These are phyloP conservation scores for Pelecanus crispus DNA, from an alignment of 2,113 vertebrate species.

Conservation along the genomic window DNA sequence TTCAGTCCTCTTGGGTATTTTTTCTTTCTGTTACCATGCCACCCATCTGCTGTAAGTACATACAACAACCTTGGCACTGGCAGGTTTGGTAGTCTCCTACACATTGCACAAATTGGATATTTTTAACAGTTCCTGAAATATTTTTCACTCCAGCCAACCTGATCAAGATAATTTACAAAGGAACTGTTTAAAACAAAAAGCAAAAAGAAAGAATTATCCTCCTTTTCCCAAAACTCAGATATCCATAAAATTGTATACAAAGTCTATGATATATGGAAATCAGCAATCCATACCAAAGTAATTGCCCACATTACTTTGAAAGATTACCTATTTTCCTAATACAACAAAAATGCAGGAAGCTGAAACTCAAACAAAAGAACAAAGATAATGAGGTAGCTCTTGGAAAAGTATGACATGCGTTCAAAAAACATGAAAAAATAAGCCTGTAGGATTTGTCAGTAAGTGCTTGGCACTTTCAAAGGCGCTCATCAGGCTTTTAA, in stretches of 20 bases:
- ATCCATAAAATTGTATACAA: not conserved
- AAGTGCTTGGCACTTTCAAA: not conserved
- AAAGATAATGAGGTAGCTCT: not conserved
- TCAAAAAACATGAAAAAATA: not conserved
- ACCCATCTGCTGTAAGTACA: not conserved
- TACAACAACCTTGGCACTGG: not conserved
- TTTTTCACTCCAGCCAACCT: not conserved
- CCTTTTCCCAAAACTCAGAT: not conserved
- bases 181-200: not conserved
- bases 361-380: not conserved
- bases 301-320: not conserved
- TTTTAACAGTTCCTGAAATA: not conserved
- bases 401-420: not conserved
- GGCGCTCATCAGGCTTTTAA: not conserved
- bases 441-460: not conserved
- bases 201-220: not conserved
- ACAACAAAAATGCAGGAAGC: not conserved
- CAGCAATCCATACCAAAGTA: not conserved
- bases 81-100: not conserved
- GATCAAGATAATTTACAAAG: not conserved
- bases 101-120: not conserved
- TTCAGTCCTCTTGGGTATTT: not conserved
- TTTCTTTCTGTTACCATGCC: not conserved
- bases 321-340: not conserved
- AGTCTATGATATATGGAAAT: not conserved